Base-by-base conservation (phyloP, 1,140 invertebrate species). In the Samia ricini region DNA sequence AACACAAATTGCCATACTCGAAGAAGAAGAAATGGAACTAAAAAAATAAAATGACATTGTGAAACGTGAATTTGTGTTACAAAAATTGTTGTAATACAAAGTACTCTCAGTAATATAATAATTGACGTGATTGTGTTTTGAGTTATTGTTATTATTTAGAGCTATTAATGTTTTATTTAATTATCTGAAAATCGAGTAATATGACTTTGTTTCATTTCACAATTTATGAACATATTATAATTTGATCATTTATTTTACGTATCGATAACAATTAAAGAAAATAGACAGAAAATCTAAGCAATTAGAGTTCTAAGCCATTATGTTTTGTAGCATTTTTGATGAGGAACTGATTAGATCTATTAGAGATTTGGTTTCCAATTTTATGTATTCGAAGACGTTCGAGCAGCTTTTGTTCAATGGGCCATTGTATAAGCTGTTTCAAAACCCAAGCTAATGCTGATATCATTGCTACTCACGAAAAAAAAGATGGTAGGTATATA, bases 391-490 rank as follows among this genome's bases (percentile, higher is more conserved):
- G 67, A 81, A 69, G 64, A 72, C 64, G 76, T 70, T 74, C 54
- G 58, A 69, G 62, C 56, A 79, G 66, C 77, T 73, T 79, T 75
- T 90, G 76, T 94, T 94, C 92, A 95, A 95, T 95, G 94, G 94
- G 94, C 94, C 94, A 95, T 92, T 95, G 94, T 91, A 92, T 94
- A 80, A 94, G 94, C 81, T 95, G 94, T 90, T 95, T 94, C 83
- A 93, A 94, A 92, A 92, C 93, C 91, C 93, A 93, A 90, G 74
- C 88, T 71, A 88, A 91, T 91, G 90, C 88, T 91, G 90, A 92
- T 91, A 87, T 87, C 86, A 82, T 91, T 83, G 78, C 91, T 90
- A 81, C 91, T 85, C 72, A 88, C 79, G 74, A 88, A 79, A 91
- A 92, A 81, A 94, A 94, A 92, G 92, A 94, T 91, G 94, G 94